A percentile compares a stretch with the other conserved stretches of the same genome.
Evolutionary conservation across 2,113 vertebrate genomes (phyloP).

Genomic region (Chelonoidis abingdonii): DNA sequence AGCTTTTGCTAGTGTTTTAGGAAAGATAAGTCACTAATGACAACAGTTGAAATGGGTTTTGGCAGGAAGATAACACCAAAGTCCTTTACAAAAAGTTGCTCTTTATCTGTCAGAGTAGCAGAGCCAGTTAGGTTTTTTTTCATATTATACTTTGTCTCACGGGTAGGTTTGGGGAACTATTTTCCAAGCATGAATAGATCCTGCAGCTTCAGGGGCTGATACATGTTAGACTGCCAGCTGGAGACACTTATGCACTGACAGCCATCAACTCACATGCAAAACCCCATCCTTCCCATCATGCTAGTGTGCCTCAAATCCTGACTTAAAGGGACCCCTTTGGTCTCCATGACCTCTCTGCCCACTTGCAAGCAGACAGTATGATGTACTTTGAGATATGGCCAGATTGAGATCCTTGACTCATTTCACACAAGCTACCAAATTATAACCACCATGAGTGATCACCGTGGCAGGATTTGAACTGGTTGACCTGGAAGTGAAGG

Average conservation of each 20-base stretch:
- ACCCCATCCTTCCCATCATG: background rate
- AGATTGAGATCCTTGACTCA: background rate
- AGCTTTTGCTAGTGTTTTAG: background rate
- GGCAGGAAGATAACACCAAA: constrained; percentile 44
- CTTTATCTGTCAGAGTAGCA: constrained; percentile 24
- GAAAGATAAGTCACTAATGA: constrained; percentile 34
- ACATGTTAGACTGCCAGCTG: background rate
- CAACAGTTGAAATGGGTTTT: background rate
- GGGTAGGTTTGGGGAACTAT: background rate
- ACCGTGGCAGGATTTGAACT: background rate
- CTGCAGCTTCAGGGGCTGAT: background rate
- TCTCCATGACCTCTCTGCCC: background rate
- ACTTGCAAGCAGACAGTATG: background rate
- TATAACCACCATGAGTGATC: background rate
- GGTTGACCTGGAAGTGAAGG: background rate
- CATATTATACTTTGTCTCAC: background rate
- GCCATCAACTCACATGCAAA: background rate
- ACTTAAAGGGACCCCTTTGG: background rate
- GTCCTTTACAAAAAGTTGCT: constrained; percentile 39
- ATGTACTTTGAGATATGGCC: background rate
- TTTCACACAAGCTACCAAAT: background rate
- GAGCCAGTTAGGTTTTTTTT: constrained; percentile 19
- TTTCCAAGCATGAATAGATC: background rate
- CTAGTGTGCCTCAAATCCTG: background rate
- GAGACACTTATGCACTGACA: background rate